These are phyloP conservation scores for Volucella inflata DNA, from an alignment of 2,888 invertebrate genomes.

Conservation along the genomic window DNA sequence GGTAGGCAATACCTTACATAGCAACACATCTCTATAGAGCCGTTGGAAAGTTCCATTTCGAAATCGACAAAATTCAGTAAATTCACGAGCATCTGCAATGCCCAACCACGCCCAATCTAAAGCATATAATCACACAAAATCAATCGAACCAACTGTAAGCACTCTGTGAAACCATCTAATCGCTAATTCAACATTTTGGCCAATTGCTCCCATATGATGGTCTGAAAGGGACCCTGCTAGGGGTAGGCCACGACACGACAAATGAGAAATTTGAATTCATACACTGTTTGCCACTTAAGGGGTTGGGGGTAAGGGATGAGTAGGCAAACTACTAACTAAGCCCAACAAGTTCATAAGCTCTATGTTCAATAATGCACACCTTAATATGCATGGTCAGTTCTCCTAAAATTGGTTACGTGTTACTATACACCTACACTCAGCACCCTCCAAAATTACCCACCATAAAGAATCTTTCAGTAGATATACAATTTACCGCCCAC, in stretches of 20 bases:
- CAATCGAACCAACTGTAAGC: not conserved
- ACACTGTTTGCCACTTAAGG: constrained; percentile 13
- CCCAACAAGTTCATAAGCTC: constrained; percentile 4
- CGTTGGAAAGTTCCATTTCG: no score
- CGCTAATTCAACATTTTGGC: not conserved
- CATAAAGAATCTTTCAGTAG: no score
- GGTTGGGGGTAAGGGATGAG: no score
- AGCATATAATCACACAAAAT: not conserved
- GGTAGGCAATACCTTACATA: no score
- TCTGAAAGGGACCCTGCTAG: no score
- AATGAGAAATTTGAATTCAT: constrained; percentile 29
- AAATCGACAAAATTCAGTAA: not conserved
- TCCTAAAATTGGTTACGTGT: constrained; percentile 31
- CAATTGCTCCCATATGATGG: not conserved
- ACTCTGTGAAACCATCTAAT: not conserved
- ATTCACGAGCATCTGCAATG: not conserved
- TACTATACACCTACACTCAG: not conserved
- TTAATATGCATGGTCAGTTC: constrained; percentile 67
- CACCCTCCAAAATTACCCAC: not conserved
- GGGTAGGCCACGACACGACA: no score
- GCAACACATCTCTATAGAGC: no score
- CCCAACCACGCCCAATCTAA: not conserved
- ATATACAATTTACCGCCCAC: constrained; percentile 11
- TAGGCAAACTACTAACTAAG: not conserved
- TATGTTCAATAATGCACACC: constrained; percentile 29